Evolutionary conservation across 2,113 vertebrate genomes (phyloP).

Genomic region (Ranitomeya variabilis): DNA sequence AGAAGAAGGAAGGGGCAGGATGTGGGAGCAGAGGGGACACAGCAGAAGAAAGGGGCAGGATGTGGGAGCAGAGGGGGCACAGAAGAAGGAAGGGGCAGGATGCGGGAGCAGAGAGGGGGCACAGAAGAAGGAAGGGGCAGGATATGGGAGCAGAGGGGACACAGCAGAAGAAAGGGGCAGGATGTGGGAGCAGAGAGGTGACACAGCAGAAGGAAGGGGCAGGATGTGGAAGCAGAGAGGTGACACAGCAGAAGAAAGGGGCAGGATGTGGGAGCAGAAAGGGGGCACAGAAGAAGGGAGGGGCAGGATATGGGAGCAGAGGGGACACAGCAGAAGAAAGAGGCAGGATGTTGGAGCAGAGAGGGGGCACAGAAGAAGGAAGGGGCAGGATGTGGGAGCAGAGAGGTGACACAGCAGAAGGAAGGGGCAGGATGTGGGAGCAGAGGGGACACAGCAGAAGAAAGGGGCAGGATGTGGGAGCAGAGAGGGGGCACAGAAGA

Average conservation of each 20-base stretch:
- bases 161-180: too few species aligned
- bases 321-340: too few species aligned
- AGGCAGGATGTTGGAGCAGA: not conserved
- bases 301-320: not conserved
- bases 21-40: too few species aligned
- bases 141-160: too few species aligned
- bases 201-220: not conserved
- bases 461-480: not conserved
- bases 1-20: too few species aligned
- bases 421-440: not conserved
- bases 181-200: too few species aligned
- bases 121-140: too few species aligned
- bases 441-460: not conserved
- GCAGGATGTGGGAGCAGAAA: not conserved
- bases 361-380: not conserved
- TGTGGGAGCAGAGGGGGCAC: too few species aligned
- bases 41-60: too few species aligned
- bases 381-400: not conserved
- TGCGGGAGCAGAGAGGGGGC: too few species aligned
- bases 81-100: too few species aligned
- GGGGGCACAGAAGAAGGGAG: not conserved
- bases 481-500: not conserved
- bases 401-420: not conserved
- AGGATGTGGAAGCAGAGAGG: not conserved
- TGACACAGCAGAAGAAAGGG: accelerated